Percentiles rank a stretch among this genome's conserved stretches.
Evolutionary conservation across 2,113 vertebrate genomes (phyloP).

Genomic region (Eretmochelys imbricata): DNA sequence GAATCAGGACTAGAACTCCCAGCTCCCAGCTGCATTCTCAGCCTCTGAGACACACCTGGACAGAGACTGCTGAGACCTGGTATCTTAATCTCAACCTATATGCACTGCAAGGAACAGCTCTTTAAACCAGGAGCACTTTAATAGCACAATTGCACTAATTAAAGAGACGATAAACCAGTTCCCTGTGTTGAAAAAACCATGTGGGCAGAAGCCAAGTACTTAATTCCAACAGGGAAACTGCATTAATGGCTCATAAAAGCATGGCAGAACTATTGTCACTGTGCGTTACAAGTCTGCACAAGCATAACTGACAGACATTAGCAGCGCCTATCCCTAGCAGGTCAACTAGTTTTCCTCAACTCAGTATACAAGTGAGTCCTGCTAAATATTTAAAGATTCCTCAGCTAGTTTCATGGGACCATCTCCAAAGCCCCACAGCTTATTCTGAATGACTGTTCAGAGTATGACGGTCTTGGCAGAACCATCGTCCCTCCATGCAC

Average conservation of each 20-base stretch:
- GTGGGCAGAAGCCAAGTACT: background rate
- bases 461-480: background rate
- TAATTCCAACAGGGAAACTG: background rate
- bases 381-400: background rate
- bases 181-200: background rate
- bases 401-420: background rate
- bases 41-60: background rate
- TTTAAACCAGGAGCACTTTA: background rate
- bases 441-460: background rate
- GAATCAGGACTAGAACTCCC: background rate
- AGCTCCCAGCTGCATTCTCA: background rate
- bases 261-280: background rate
- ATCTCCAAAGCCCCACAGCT: background rate
- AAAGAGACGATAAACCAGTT: constrained; percentile 22
- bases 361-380: background rate
- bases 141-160: constrained; percentile 2
- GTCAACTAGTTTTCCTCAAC: background rate
- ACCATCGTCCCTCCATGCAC: background rate
- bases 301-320: background rate
- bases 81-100: background rate
- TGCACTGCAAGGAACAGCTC: background rate
- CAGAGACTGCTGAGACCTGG: background rate
- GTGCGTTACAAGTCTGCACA: background rate
- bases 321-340: background rate
- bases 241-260: background rate